phyloP scores from a whole-genome alignment of 2,888 invertebrate species.

The Coenonympha glycerion region DNA sequence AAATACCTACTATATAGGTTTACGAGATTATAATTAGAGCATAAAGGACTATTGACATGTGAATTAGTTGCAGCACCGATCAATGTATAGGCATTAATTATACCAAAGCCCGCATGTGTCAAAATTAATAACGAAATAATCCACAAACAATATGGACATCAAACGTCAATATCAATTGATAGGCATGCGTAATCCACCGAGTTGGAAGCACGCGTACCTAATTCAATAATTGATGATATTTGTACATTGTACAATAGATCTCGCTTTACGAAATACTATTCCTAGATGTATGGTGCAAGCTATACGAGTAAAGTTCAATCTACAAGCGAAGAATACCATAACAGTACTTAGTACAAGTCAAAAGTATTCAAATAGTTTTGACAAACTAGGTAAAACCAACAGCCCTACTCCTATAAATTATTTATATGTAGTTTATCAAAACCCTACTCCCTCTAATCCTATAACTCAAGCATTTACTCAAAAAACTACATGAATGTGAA shows the following conservation, averaged over 20 bases:
- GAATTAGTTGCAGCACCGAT: constrained; percentile 1
- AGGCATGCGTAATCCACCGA: constrained; percentile 37
- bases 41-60: neutral
- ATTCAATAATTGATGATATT: constrained; percentile 48
- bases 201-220: constrained; percentile 40
- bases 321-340: too few relatives aligned
- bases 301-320: neutral
- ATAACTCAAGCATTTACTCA: too few relatives aligned
- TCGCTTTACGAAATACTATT: constrained; percentile 25
- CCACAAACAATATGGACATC: constrained; percentile 41
- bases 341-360: too few relatives aligned
- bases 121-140: constrained; percentile 24
- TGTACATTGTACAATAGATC: constrained; percentile 38
- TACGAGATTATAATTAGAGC: neutral
- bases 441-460: too few relatives aligned
- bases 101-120: constrained; percentile 26
- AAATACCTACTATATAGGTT: neutral
- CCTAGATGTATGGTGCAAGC: neutral
- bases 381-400: too few relatives aligned
- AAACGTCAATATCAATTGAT: constrained; percentile 59
- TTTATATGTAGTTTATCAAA: too few relatives aligned
- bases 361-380: too few relatives aligned
- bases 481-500: too few relatives aligned
- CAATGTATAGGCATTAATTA: constrained; percentile 25
- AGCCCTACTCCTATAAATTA: too few relatives aligned